phyloP scores from a whole-genome alignment of 1,140 invertebrate genomes.

The Drosophila jambulina region DNA sequence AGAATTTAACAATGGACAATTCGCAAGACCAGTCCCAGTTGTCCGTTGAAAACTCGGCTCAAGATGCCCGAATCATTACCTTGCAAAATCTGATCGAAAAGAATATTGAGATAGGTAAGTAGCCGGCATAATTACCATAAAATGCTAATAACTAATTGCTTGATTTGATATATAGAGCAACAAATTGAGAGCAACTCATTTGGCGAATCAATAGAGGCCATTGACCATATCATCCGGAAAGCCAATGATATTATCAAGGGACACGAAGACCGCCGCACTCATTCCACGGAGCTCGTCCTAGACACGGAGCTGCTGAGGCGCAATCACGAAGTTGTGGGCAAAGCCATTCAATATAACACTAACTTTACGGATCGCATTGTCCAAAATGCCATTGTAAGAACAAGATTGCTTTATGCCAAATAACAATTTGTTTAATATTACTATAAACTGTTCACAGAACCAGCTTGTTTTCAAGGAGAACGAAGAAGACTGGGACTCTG shows the following conservation, averaged over 20 bases:
- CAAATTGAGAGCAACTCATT: conserved; percentile 53
- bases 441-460: conserved; percentile 17
- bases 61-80: conserved; percentile 42
- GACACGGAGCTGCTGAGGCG: conserved; percentile 63
- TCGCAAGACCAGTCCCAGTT: conserved; percentile 1
- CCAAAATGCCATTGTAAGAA: conserved; percentile 55
- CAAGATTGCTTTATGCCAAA: not conserved
- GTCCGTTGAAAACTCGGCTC: not conserved
- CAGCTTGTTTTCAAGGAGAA: conserved; percentile 53
- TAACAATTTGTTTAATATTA: not conserved
- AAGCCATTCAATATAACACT: conserved; percentile 58
- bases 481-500: conserved; percentile 54
- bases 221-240: conserved; percentile 44
- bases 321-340: conserved; percentile 60
- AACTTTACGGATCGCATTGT: conserved; percentile 62
- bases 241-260: conserved; percentile 58
- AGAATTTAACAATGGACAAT: conserved; percentile 3
- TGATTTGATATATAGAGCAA: conserved; percentile 34
- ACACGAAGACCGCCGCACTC: conserved; percentile 43
- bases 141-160: not conserved
- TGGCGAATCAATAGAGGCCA: conserved; percentile 49
- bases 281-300: conserved; percentile 60
- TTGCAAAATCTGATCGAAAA: conserved; percentile 63
- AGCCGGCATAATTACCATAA: not conserved
- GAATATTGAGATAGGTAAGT: conserved; percentile 65